Conservation (phyloP, 1,140 invertebrate genomes). For the Fopius arisanus region DNA sequence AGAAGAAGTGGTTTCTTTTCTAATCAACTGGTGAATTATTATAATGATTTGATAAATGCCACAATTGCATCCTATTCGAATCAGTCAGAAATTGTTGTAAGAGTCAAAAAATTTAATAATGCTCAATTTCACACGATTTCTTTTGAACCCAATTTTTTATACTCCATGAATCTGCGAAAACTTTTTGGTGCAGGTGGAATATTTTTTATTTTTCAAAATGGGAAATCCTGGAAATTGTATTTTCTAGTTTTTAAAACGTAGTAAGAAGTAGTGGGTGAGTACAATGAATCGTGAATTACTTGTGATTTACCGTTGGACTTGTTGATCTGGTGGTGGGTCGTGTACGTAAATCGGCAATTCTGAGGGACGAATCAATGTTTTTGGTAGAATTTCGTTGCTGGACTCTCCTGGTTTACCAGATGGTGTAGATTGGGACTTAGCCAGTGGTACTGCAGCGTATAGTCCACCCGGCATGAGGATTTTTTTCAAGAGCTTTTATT, state of each 20-base stretch:
- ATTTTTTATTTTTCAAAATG: too few species aligned
- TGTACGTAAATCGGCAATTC: constrained; percentile 56
- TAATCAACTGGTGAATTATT: too few species aligned
- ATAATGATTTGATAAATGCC: too few species aligned
- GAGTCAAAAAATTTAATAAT: too few species aligned
- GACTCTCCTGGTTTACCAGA: constrained; percentile 35
- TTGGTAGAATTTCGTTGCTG: constrained; percentile 33
- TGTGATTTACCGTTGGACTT: constrained; percentile 57
- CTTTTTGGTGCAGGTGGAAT: too few species aligned
- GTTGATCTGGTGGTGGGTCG: constrained; percentile 44
- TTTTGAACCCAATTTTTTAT: too few species aligned
- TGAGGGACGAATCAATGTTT: constrained; percentile 54
- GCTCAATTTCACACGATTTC: too few species aligned
- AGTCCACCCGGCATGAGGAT: constrained; percentile 59
- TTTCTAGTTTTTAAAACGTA: neutral
- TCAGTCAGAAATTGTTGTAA: too few species aligned
- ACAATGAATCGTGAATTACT: constrained; percentile 47
- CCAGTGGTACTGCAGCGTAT: constrained; percentile 53
- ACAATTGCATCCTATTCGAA: too few species aligned
- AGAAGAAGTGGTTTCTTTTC: neutral
- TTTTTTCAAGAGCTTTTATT: constrained; percentile 57
- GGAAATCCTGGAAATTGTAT: too few species aligned
- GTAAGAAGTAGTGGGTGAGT: neutral
- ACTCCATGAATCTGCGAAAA: too few species aligned
- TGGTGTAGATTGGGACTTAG: constrained; percentile 35